A percentile compares a stretch with the other conserved stretches of the same genome.
These are phyloP conservation scores for Thalpophila matura DNA, from an alignment of 2,888 invertebrate genomes.

Conservation along the genomic window DNA sequence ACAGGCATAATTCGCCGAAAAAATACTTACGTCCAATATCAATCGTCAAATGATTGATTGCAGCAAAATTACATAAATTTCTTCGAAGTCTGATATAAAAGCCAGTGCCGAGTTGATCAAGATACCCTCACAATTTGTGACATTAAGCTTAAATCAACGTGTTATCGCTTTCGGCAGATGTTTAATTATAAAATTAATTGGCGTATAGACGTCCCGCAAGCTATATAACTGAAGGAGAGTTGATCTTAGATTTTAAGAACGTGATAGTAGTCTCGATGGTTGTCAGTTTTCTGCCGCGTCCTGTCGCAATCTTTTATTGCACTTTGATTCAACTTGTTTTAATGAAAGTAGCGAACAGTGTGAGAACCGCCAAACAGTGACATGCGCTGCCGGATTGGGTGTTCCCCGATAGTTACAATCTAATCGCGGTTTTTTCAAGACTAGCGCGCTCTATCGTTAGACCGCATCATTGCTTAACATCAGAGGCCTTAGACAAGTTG, in stretches of 20 bases:
- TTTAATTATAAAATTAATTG: slow-evolving; percentile 73
- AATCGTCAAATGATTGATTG: slow-evolving; percentile 47
- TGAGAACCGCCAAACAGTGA: too few relatives aligned
- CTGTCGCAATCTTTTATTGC: slow-evolving; percentile 18
- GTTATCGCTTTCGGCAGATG: slow-evolving; percentile 37
- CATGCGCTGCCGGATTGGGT: too few relatives aligned
- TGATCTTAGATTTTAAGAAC: slow-evolving; percentile 42
- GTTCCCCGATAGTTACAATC: too few relatives aligned
- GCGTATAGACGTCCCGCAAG: slow-evolving; percentile 56
- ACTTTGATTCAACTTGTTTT: slow-evolving; percentile 2
- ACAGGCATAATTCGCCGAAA: slow-evolving; percentile 45
- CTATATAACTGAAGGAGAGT: slow-evolving; percentile 34
- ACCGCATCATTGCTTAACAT: too few relatives aligned
- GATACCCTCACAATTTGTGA: slow-evolving; percentile 44
- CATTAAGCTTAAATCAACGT: slow-evolving; percentile 32
- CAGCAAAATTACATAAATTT: slow-evolving; percentile 44
- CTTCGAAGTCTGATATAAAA: slow-evolving; percentile 23
- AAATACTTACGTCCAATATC: slow-evolving; percentile 39
- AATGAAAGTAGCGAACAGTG: neutral
- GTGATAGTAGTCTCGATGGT: slow-evolving; percentile 44
- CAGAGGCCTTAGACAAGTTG: too few relatives aligned
- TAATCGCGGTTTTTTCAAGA: too few relatives aligned
- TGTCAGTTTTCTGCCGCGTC: slow-evolving; percentile 27
- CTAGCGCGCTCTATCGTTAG: too few relatives aligned
- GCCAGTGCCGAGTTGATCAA: slow-evolving; percentile 26